Base-by-base conservation (phyloP, 2,888 invertebrate species). In the Thecophora atra region DNA sequence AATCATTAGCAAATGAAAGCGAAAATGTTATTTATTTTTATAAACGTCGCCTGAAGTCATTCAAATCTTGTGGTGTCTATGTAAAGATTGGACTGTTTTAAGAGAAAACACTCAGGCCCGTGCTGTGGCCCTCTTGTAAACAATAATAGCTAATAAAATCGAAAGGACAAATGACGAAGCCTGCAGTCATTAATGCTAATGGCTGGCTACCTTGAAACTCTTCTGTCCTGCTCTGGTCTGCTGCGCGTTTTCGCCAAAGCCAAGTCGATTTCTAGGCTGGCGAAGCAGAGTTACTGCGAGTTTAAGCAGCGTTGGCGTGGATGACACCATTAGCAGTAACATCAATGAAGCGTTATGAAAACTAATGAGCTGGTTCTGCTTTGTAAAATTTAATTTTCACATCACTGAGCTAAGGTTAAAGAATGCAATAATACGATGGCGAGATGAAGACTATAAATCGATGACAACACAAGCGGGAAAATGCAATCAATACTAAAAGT, bases 401-500 rank as follows among this genome's bases (percentile, higher is more conserved):
- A 47, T 52, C 51, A 51, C 52, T 52, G 51, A 37, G 11, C 24
- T 65, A 17, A 28, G 51, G 65, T 65, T 65, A 17, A 47, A 52
- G 30, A 51, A 65, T 51, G 65, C 51, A 65, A 65, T 65, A 52
- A 51, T 65, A 51, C 28, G 17, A 37, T 62, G 62, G 19, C 19
- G 5, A 2, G 47, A n/a, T n/a, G n/a, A 47, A 17, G 47, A 47
- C n/a, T n/a, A 47, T 47, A 11, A n/a, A 17, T 28, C 30, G 62
- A 62, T 21, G 30, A 37, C 13, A 19, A 5, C 13, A 11, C 15
- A 15, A 65, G n/a, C 11, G 8, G 37, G 28, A 15, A 7, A 24
- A 44, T 58, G 58, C 54, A 72, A 44, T 72, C 71, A 71, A 64
- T 65, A 71, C 52, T 72, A 71, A 68, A 69, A 72, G 15, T 47